phyloP scores from a whole-genome alignment of 2,888 invertebrate species.

The Calephelis perditalis region DNA sequence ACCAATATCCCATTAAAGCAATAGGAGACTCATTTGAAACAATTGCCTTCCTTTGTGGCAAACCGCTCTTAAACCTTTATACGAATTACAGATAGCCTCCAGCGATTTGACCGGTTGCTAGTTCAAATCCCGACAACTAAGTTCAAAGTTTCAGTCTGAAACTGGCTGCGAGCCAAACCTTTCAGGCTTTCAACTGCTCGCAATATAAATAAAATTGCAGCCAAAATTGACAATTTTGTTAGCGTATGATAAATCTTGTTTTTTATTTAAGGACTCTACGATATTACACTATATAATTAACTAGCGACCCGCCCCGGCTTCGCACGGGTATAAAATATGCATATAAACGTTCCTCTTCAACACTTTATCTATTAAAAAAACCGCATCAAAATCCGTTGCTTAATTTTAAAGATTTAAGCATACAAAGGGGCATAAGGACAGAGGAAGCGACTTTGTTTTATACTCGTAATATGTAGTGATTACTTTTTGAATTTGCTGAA shows the following conservation, averaged over 20 bases:
- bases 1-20: not conserved
- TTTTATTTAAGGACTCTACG: not conserved
- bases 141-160: slow-evolving; percentile 15
- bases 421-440: too few relatives aligned
- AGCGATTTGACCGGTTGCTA: slow-evolving; percentile 16
- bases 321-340: too few relatives aligned
- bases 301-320: too few relatives aligned
- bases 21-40: slow-evolving; percentile 5
- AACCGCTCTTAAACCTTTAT: slow-evolving; percentile 16
- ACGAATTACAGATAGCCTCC: slow-evolving; percentile 11
- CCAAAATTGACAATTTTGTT: slow-evolving; percentile 16
- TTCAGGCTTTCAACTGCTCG: slow-evolving; percentile 28
- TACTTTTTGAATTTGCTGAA: too few relatives aligned
- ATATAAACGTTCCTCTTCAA: too few relatives aligned
- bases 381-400: too few relatives aligned
- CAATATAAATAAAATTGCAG: slow-evolving; percentile 27
- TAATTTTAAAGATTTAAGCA: too few relatives aligned
- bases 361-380: too few relatives aligned
- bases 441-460: too few relatives aligned
- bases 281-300: not conserved
- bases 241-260: slow-evolving; percentile 10
- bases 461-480: too few relatives aligned
- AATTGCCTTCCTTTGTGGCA: slow-evolving; percentile 10
- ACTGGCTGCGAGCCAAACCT: slow-evolving; percentile 36
- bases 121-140: slow-evolving; percentile 15